Conservation (phyloP, 1,140 invertebrate species). For the Caenorhabditis briggsae region DNA sequence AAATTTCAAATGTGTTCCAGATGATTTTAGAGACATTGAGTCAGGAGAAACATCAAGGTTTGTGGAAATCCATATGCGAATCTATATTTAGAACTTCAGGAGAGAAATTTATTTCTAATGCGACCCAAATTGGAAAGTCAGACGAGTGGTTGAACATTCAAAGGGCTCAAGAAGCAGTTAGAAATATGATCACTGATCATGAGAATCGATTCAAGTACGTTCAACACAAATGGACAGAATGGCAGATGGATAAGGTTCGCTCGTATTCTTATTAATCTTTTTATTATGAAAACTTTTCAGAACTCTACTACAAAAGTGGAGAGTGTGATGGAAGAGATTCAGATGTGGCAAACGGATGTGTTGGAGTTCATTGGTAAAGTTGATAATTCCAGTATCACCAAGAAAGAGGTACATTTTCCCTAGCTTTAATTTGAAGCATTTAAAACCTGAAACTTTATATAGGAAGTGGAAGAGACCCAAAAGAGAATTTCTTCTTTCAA, state of each 20-base stretch:
- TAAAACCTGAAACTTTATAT: not conserved
- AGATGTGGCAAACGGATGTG: slow-evolving; percentile 42
- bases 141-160: slow-evolving; percentile 68
- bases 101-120: slow-evolving; percentile 68
- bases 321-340: slow-evolving; percentile 22
- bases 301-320: not conserved
- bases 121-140: slow-evolving; percentile 53
- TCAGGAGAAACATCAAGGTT: slow-evolving; percentile 66
- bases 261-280: not conserved
- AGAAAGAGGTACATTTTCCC: not conserved
- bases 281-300: not conserved
- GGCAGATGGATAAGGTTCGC: slow-evolving; percentile 65
- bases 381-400: not conserved
- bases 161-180: slow-evolving; percentile 66
- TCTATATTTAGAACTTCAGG: slow-evolving; percentile 33
- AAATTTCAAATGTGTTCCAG: slow-evolving; percentile 74
- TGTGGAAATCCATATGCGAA: not conserved
- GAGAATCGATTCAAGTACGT: slow-evolving; percentile 68
- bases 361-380: slow-evolving; percentile 20
- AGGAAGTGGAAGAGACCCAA: slow-evolving; percentile 44
- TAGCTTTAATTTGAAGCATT: too few species aligned
- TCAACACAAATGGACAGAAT: slow-evolving; percentile 68
- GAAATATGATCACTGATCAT: slow-evolving; percentile 66
- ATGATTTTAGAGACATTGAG: slow-evolving; percentile 70
- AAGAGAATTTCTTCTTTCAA: slow-evolving; percentile 25